These are phyloP conservation scores for Ageneiosus marmoratus DNA, from an alignment of 2,113 vertebrate species.

Conservation along the genomic window DNA sequence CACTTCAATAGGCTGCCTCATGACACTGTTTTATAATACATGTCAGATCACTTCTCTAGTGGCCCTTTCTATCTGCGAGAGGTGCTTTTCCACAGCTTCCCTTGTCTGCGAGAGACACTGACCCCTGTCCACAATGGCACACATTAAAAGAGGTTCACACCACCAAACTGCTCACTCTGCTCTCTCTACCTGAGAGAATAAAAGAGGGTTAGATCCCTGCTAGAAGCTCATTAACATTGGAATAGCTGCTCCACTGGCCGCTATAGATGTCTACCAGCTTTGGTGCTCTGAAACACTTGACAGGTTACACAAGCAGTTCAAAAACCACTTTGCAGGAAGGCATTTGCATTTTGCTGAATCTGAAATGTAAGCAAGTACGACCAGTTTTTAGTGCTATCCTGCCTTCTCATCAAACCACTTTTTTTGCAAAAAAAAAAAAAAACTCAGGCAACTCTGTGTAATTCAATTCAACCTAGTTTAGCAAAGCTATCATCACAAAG, in stretches of 20 bases:
- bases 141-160: slow-evolving; percentile 43
- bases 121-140: slow-evolving; percentile 38
- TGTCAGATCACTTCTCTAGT: slow-evolving; percentile 54
- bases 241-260: slow-evolving; percentile 29
- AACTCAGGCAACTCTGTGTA: not conserved
- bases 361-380: slow-evolving; percentile 8
- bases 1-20: slow-evolving; percentile 51
- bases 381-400: not conserved
- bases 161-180: slow-evolving; percentile 20
- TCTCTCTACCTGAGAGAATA: slow-evolving; percentile 28
- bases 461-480: not conserved
- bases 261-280: slow-evolving; percentile 12
- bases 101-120: slow-evolving; percentile 39
- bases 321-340: slow-evolving; percentile 42
- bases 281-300: slow-evolving; percentile 44
- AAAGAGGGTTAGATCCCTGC: slow-evolving; percentile 38
- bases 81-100: slow-evolving; percentile 25
- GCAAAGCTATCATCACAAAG: not conserved
- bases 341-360: slow-evolving; percentile 59
- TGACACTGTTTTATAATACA: slow-evolving; percentile 59
- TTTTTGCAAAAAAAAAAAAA: not conserved
- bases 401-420: slow-evolving; percentile 14
- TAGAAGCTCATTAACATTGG: slow-evolving; percentile 54
- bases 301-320: slow-evolving; percentile 55
- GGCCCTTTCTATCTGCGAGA: slow-evolving; percentile 36